Base-by-base conservation (phyloP, 2,113 vertebrate genomes). In the Mus pahari region DNA sequence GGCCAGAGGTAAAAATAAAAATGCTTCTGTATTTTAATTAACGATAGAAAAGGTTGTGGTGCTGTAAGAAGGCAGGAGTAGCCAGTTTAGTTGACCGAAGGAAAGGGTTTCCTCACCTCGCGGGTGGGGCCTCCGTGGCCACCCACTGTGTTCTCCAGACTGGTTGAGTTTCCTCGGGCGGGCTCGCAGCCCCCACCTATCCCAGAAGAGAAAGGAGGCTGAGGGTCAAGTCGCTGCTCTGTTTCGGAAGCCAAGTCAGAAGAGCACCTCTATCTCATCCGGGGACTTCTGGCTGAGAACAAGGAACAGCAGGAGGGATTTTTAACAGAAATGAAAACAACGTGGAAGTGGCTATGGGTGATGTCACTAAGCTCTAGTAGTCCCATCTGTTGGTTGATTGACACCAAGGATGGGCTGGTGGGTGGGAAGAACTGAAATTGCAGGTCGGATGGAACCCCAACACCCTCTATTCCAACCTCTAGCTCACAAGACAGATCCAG, bases 341-440 rank as follows among this genome's bases (percentile, higher is more conserved):
- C 0, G 16, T 42, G 36, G 55, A 78, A 86, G 55, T 12, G 74
- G 16, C 82, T 96, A 62, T 81, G 36, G 0, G 4, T 94, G 96
- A 96, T 81, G 70, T 90, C 89, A 74, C 74, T 83, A 39, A 66
- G 26, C n/a, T 89, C 68, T 36, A 62, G 87, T 39, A 64, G 48
- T 90, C 82, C 90, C 71, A 79, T 96, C 90, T 95, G 90, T 86
- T 83, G 58, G 70, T 55, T 95, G 91, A 84, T 39, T 93, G 96
- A 71, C 75, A 79, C 79, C 90, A 39, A 90, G 73, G 79, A 73
- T 84, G 82, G 89, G 28, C 36, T 1, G n/a, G 42, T 60, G 68
- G 58, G 48, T 66, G 83, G 60, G 68, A 60, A 75, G 55, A 13
- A 86, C 58, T 13, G 64, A 82, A 66, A 83, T 78, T 96, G 58